Percentiles rank a stretch among this genome's conserved stretches.
phyloP scores from a whole-genome alignment of 2,113 vertebrate genomes.

The Sylvietta virens region DNA sequence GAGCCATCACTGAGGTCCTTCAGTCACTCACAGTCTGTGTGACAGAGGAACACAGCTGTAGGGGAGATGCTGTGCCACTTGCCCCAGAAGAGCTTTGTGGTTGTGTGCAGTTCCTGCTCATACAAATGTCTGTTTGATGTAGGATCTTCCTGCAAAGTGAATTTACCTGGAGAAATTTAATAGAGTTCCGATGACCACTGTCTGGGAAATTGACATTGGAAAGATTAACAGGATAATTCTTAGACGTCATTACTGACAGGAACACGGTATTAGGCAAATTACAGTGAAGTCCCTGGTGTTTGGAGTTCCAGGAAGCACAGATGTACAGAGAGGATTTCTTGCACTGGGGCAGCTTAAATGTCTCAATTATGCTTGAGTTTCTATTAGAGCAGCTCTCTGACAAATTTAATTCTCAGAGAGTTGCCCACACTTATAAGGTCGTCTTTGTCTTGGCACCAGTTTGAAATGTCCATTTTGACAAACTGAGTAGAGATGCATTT shows the following conservation, averaged over 20 bases:
- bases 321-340: slow-evolving; percentile 46
- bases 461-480: slow-evolving; percentile 27
- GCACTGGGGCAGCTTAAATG: slow-evolving; percentile 37
- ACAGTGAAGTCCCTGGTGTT: slow-evolving; percentile 40
- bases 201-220: slow-evolving; percentile 36
- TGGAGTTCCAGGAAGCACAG: slow-evolving; percentile 54
- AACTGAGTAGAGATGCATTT: background rate
- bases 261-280: slow-evolving; percentile 47
- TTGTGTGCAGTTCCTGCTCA: background rate
- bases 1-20: background rate
- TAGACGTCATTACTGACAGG: slow-evolving; percentile 34
- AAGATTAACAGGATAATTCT: slow-evolving; percentile 45
- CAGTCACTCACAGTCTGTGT: background rate
- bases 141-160: slow-evolving; percentile 20
- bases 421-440: background rate
- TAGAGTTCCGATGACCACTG: background rate
- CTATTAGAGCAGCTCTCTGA: slow-evolving; percentile 17
- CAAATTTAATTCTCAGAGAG: slow-evolving; percentile 32
- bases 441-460: slow-evolving; percentile 29
- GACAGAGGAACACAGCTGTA: background rate
- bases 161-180: slow-evolving; percentile 54
- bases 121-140: background rate
- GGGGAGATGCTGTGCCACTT: background rate
- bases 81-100: background rate
- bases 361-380: slow-evolving; percentile 53